These are phyloP conservation scores for Seriola aureovittata DNA, from an alignment of 2,113 vertebrate genomes.

Conservation along the genomic window DNA sequence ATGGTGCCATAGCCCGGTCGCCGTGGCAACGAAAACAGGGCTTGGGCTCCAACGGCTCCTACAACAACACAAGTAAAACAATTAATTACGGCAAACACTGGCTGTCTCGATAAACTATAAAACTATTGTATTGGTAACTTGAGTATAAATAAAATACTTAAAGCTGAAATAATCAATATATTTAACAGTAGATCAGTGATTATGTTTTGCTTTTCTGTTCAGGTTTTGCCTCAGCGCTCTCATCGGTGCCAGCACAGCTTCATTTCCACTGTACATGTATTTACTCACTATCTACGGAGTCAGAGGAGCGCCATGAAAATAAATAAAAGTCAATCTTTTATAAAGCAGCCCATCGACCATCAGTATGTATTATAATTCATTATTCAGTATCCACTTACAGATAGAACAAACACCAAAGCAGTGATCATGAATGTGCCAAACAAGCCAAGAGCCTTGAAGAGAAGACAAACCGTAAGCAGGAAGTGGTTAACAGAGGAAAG, in stretches of 20 bases:
- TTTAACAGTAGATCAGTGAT: no score
- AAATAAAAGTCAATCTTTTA: no score
- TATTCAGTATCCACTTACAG: not conserved
- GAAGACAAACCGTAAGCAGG: conserved; percentile 58
- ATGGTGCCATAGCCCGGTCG: conserved; percentile 97
- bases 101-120: not conserved
- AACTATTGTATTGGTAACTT: no score
- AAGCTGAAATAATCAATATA: no score
- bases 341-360: not conserved
- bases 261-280: no score
- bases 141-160: no score
- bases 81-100: not conserved
- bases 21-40: conserved; percentile 94
- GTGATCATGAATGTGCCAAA: not conserved
- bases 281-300: no score
- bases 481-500: conserved; percentile 63
- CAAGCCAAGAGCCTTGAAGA: not conserved
- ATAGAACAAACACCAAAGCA: not conserved
- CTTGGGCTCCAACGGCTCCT: conserved; percentile 89
- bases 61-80: not conserved
- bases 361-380: not conserved
- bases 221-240: no score
- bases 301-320: no score
- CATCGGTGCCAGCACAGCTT: no score
- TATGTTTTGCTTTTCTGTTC: no score